Conservation (phyloP, 1,140 invertebrate genomes). For the Leptinotarsa texana region DNA sequence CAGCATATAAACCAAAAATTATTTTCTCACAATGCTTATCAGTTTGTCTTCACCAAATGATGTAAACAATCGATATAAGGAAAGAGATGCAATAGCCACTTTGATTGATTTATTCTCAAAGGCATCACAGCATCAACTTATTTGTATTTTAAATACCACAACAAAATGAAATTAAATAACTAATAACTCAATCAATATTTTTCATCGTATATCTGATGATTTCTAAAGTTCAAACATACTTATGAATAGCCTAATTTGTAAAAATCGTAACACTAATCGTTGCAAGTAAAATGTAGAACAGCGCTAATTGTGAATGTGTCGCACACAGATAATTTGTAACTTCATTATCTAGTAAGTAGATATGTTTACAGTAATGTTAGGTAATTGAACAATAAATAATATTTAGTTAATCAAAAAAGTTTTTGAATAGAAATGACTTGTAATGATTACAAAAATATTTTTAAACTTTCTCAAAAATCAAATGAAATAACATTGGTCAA, state of each 20-base stretch:
- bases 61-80: too few species aligned
- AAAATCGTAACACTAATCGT: slow-evolving; percentile 43
- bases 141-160: slow-evolving; percentile 1
- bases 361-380: not conserved
- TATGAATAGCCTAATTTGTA: slow-evolving; percentile 34
- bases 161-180: not conserved
- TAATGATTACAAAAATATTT: slow-evolving; percentile 7
- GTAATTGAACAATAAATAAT: not conserved
- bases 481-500: slow-evolving; percentile 17
- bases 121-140: not conserved
- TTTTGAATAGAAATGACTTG: not conserved
- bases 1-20: too few species aligned
- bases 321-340: not conserved
- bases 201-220: not conserved
- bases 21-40: too few species aligned
- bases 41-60: too few species aligned
- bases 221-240: slow-evolving; percentile 23
- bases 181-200: slow-evolving; percentile 1
- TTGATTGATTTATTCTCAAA: not conserved
- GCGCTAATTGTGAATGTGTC: not conserved
- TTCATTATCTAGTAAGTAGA: not conserved
- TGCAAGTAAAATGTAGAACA: slow-evolving; percentile 40
- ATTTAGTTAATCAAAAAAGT: not conserved
- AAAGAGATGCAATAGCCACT: too few species aligned
- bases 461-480: not conserved